These are phyloP conservation scores for Drosophila lutescens DNA, from an alignment of 2,888 invertebrate genomes.

Conservation along the genomic window DNA sequence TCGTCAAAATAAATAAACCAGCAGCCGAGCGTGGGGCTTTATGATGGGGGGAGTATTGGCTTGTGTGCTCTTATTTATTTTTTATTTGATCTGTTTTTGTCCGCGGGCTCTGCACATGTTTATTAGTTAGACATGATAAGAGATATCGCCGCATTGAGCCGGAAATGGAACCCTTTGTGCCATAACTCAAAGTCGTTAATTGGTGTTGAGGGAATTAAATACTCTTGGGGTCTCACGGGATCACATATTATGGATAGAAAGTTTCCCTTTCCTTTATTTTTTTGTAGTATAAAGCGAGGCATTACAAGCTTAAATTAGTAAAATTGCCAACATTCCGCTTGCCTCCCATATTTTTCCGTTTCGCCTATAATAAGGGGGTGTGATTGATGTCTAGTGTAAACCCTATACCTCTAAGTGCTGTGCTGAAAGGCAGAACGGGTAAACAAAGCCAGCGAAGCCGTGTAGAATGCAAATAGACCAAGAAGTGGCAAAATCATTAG, in stretches of 20 bases:
- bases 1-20: conserved; percentile 54
- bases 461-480: conserved; percentile 35
- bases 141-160: background rate
- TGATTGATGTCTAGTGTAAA: conserved; percentile 20
- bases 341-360: background rate
- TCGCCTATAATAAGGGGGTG: conserved; percentile 3
- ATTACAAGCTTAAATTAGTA: background rate
- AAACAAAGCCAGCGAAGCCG: conserved; percentile 19
- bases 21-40: conserved; percentile 8
- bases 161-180: conserved; percentile 3
- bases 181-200: background rate
- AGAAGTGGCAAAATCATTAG: conserved; percentile 50
- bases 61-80: conserved; percentile 21
- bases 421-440: conserved; percentile 3
- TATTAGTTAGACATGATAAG: conserved; percentile 14
- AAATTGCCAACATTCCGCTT: background rate
- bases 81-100: conserved; percentile 28
- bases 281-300: background rate
- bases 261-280: background rate
- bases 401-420: background rate
- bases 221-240: too few relatives aligned
- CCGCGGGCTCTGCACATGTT: conserved; percentile 15
- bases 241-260: background rate
- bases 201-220: background rate
- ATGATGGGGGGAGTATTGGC: conserved; percentile 5